A percentile compares a stretch with the other conserved stretches of the same genome.
These are phyloP conservation scores for Drosophila subsilvestris DNA, from an alignment of 2,888 invertebrate species.

Conservation along the genomic window DNA sequence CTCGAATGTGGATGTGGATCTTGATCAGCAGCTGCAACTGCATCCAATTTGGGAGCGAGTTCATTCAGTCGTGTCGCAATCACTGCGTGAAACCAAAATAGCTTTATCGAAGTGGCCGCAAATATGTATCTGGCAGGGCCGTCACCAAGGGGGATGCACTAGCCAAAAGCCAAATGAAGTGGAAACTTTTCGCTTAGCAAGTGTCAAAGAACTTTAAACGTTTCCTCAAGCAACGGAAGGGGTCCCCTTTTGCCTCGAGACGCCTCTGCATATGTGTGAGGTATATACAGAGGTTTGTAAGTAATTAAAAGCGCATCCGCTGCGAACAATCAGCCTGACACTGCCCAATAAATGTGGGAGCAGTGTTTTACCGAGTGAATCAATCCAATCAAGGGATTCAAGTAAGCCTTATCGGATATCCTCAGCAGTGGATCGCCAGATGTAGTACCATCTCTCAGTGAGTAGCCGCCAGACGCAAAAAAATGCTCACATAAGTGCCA, in stretches of 20 bases:
- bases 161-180: too few relatives aligned
- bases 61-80: slow-evolving; percentile 22
- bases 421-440: slow-evolving; percentile 7
- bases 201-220: neutral
- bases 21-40: neutral
- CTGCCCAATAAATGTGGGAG: neutral
- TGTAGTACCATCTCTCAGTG: slow-evolving; percentile 7
- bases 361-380: neutral
- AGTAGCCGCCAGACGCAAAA: slow-evolving; percentile 12
- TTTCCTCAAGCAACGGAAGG: neutral
- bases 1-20: neutral
- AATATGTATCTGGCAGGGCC: slow-evolving; percentile 21
- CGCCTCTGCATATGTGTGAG: slow-evolving; percentile 4
- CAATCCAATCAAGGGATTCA: too few relatives aligned
- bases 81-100: slow-evolving; percentile 25
- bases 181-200: neutral
- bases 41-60: slow-evolving; percentile 1
- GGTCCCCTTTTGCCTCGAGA: neutral
- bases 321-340: slow-evolving; percentile 5
- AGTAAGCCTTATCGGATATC: neutral
- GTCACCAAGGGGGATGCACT: neutral
- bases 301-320: neutral
- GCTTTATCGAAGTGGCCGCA: slow-evolving; percentile 15
- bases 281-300: too few relatives aligned
- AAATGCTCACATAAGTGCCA: slow-evolving; percentile 29